Conservation (phyloP, 2,888 invertebrate species). For the Cephus pygmeus region DNA sequence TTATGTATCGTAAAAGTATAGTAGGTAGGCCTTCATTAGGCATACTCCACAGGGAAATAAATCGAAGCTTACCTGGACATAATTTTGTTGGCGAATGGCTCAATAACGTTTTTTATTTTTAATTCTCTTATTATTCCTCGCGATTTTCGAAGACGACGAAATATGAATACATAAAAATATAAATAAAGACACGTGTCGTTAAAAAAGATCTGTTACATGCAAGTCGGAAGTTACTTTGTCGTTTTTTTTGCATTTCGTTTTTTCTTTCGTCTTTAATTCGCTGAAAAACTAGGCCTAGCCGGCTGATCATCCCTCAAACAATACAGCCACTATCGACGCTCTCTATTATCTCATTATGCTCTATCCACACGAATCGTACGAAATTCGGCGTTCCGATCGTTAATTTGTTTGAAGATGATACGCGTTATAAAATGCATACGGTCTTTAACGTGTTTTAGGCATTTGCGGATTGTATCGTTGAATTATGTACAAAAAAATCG, state of each 20-base stretch:
- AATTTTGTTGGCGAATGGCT: neutral
- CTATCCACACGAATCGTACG: neutral
- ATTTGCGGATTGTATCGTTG: neutral
- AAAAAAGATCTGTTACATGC: neutral
- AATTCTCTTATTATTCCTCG: too few relatives aligned
- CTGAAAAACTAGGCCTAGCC: neutral
- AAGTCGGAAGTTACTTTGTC: neutral
- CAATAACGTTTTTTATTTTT: neutral
- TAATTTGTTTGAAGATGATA: neutral
- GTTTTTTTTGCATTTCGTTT: neutral
- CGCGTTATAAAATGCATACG: neutral
- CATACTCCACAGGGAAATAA: slow-evolving; percentile 9
- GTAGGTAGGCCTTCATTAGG: slow-evolving; percentile 42
- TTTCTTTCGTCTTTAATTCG: neutral
- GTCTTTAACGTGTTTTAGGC: neutral
- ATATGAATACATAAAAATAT: neutral
- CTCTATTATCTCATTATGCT: neutral
- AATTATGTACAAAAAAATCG: neutral
- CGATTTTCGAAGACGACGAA: neutral
- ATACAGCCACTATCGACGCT: neutral
- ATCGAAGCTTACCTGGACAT: neutral
- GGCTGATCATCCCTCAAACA: neutral
- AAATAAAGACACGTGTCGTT: neutral
- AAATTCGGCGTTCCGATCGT: neutral
- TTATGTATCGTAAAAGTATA: slow-evolving; percentile 38